Evolutionary conservation across 2,888 invertebrate genomes (phyloP).

Genomic region (Dorcus hopei): DNA sequence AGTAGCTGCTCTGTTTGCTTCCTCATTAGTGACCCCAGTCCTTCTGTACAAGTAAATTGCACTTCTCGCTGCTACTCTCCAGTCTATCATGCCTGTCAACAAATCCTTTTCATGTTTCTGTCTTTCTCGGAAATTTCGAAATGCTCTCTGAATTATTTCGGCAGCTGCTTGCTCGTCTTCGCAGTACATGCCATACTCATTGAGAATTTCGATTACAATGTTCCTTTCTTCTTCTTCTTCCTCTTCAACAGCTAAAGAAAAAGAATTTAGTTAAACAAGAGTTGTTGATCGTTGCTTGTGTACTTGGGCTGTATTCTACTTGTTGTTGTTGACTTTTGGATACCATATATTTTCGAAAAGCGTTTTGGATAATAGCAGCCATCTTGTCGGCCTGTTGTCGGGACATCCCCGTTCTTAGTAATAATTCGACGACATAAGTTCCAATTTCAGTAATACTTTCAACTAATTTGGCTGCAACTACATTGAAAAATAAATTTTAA

Average conservation of each 20-base stretch:
- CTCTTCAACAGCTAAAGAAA: slow-evolving; percentile 13
- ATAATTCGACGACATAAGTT: slow-evolving; percentile 38
- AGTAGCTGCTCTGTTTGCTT: slow-evolving; percentile 45
- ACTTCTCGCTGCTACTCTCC: slow-evolving; percentile 46
- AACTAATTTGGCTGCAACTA: slow-evolving; percentile 43
- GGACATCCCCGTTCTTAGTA: slow-evolving; percentile 38
- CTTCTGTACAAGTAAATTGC: slow-evolving; percentile 43
- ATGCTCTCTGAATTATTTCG: slow-evolving; percentile 38
- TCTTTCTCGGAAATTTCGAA: slow-evolving; percentile 33
- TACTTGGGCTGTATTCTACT: not conserved
- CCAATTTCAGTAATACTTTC: slow-evolving; percentile 42
- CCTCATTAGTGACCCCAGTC: slow-evolving; percentile 43
- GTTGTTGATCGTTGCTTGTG: not conserved
- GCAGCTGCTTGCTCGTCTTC: slow-evolving; percentile 27
- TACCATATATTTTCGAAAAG: slow-evolving; percentile 32
- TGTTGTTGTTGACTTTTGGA: slow-evolving; percentile 11
- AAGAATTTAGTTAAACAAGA: not conserved
- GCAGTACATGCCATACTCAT: slow-evolving; percentile 12
- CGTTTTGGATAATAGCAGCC: slow-evolving; percentile 39
- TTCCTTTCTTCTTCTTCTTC: slow-evolving; percentile 28
- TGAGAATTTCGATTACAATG: slow-evolving; percentile 10
- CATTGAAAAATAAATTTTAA: slow-evolving; percentile 7
- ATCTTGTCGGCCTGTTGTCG: slow-evolving; percentile 39
- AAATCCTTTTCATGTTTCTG: slow-evolving; percentile 35
- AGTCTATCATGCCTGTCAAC: slow-evolving; percentile 44